These are phyloP conservation scores for Antheraea yamamai DNA, from an alignment of 2,888 invertebrate genomes.

Conservation along the genomic window DNA sequence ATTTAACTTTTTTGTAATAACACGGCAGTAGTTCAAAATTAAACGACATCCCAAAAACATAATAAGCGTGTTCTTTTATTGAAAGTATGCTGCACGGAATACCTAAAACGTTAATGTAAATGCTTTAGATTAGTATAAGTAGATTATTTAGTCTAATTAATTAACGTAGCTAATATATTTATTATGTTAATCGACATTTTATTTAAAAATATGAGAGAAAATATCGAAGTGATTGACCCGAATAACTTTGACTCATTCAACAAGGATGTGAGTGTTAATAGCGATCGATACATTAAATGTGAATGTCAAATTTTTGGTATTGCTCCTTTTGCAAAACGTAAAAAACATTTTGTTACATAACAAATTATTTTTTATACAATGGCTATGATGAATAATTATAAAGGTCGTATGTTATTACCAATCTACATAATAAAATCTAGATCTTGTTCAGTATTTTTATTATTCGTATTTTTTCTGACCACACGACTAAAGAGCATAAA, in stretches of 20 bases:
- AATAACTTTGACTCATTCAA: conserved; percentile 7
- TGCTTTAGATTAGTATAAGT: neutral
- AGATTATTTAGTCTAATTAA: neutral
- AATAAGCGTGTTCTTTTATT: neutral
- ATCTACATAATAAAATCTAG: neutral
- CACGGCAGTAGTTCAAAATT: no score
- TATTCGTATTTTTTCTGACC: no score
- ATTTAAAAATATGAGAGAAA: conserved; percentile 3
- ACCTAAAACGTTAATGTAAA: neutral
- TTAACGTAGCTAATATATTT: conserved; percentile 5
- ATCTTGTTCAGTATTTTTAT: neutral
- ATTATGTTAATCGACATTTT: neutral
- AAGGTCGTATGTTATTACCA: neutral
- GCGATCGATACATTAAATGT: neutral
- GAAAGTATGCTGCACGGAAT: conserved; percentile 6
- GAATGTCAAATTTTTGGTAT: neutral
- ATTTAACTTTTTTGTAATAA: no score
- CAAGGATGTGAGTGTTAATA: conserved; percentile 10
- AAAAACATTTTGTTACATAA: neutral
- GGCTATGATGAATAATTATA: neutral
- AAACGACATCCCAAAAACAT: no score
- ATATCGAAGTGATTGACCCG: conserved; percentile 11
- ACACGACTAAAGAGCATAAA: no score
- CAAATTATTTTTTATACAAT: neutral
- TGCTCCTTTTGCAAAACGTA: neutral